These are phyloP conservation scores for Halcyon senegalensis DNA, from an alignment of 2,113 vertebrate species.

Conservation along the genomic window DNA sequence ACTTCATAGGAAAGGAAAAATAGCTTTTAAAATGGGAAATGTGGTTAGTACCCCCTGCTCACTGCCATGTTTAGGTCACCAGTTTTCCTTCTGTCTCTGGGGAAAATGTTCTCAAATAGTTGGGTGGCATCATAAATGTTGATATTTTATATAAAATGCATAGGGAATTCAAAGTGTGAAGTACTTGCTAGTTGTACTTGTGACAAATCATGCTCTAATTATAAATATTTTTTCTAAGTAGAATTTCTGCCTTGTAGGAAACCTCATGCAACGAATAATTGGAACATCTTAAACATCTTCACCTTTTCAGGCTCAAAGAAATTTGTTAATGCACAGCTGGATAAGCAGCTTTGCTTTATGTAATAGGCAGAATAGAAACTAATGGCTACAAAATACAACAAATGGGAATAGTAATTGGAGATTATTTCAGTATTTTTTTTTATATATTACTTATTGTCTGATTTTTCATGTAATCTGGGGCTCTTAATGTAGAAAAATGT, in stretches of 20 bases:
- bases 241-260: not conserved
- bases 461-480: not conserved
- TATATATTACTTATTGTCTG: not conserved
- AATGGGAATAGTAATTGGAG: not conserved
- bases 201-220: not conserved
- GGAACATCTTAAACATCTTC: not conserved
- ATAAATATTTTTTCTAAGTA: not conserved
- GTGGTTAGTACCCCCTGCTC: not conserved
- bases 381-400: not conserved
- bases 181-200: not conserved
- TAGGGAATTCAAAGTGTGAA: not conserved
- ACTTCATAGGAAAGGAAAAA: not conserved
- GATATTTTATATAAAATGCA: not conserved
- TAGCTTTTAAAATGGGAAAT: not conserved
- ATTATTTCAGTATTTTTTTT: not conserved
- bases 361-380: not conserved
- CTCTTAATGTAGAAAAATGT: not conserved
- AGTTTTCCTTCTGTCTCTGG: not conserved
- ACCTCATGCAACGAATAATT: accelerated
- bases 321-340: not conserved
- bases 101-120: not conserved
- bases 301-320: not conserved
- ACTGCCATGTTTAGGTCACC: not conserved
- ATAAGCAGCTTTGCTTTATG: not conserved
- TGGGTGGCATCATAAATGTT: not conserved